phyloP scores from a whole-genome alignment of 2,113 vertebrate species.

The Pycnonotus jocosus region DNA sequence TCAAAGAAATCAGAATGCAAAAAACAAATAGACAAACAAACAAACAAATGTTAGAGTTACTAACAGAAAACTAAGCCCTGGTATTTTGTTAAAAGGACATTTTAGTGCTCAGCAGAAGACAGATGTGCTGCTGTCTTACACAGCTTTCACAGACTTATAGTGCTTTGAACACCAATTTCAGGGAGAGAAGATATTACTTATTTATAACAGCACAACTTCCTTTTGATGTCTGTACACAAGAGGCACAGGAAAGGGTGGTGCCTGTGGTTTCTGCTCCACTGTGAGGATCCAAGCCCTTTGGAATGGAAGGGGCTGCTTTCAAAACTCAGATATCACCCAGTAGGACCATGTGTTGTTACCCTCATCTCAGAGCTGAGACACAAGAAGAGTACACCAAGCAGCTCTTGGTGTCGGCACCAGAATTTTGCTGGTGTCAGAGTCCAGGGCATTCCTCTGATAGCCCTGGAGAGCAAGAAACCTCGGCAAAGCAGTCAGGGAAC shows the following conservation, averaged over 20 bases:
- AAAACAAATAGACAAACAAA: background rate
- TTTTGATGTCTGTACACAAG: background rate
- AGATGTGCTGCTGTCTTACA: background rate
- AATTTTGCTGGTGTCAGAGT: background rate
- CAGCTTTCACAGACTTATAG: background rate
- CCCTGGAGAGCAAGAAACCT: too few species aligned
- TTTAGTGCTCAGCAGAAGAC: background rate
- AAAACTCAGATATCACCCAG: background rate
- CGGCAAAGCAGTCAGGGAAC: too few species aligned
- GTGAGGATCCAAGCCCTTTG: background rate
- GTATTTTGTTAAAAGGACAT: background rate
- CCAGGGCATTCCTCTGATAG: too few species aligned
- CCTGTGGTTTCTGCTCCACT: background rate
- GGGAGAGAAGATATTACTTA: background rate
- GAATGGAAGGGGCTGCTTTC: background rate
- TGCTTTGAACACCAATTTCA: background rate
- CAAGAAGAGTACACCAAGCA: background rate
- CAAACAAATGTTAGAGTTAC: background rate
- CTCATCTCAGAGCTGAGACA: background rate
- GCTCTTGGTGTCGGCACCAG: background rate
- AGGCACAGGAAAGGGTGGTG: background rate
- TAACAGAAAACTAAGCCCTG: background rate
- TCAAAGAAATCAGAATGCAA: background rate
- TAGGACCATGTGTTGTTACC: background rate
- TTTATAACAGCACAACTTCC: background rate